Conservation (phyloP, 2,113 vertebrate genomes). For the Gnathonemus echidnorhynchus region DNA sequence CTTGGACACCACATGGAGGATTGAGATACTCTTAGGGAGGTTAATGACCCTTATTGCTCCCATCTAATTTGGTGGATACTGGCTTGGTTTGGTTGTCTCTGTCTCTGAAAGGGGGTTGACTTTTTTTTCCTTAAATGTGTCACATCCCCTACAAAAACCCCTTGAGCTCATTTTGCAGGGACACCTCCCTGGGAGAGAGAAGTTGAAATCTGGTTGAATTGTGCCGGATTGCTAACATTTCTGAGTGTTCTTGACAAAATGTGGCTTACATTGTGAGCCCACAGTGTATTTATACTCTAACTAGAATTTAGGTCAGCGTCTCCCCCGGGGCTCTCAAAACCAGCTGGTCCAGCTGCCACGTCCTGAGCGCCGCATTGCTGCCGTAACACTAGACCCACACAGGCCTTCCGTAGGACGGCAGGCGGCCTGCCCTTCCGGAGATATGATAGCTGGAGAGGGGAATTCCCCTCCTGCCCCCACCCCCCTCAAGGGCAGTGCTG, state of each 20-base stretch:
- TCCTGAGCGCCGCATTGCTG: not conserved
- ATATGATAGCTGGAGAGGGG: not conserved
- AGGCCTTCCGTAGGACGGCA: not conserved
- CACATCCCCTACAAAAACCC: not conserved
- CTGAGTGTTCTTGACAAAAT: not conserved
- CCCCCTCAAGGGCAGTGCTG: not conserved
- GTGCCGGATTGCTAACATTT: not conserved
- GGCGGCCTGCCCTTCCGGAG: not conserved
- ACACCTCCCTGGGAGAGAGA: not conserved
- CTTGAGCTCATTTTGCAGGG: not conserved
- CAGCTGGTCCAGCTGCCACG: not conserved
- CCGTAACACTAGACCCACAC: not conserved
- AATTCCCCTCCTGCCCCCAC: not conserved
- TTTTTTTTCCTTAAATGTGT: not conserved
- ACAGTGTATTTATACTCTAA: constrained; percentile 11
- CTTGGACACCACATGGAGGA: not conserved
- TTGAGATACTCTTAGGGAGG: not conserved
- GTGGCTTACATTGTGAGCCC: not conserved
- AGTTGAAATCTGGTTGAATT: not conserved
- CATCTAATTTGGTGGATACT: not conserved
- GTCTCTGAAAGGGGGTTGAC: not conserved
- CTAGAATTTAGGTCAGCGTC: constrained; percentile 8
- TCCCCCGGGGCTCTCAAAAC: not conserved
- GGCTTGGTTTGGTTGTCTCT: not conserved
- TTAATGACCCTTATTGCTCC: not conserved